Evolutionary conservation across 2,888 invertebrate species (phyloP).

Genomic region (Stratiomys singularior): DNA sequence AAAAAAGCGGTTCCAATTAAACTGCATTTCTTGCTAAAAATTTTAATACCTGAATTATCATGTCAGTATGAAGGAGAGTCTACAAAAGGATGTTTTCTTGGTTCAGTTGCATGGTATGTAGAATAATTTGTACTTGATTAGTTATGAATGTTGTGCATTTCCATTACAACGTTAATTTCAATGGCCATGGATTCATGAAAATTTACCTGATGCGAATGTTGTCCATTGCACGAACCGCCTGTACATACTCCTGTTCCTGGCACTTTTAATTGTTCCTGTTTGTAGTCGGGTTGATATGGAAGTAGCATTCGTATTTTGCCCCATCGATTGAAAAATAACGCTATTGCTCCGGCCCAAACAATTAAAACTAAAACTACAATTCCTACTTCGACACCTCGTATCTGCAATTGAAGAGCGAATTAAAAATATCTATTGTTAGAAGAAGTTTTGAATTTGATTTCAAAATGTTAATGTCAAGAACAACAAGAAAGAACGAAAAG

Average conservation of each 20-base stretch:
- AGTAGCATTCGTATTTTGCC: constrained; percentile 90
- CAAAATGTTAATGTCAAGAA: no score
- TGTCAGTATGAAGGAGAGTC: constrained; percentile 63
- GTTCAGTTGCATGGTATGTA: constrained; percentile 39
- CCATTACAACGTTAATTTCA: constrained; percentile 17
- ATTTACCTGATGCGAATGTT: constrained; percentile 68
- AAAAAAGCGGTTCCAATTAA: constrained; percentile 22
- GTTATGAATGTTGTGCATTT: constrained; percentile 24
- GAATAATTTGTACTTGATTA: constrained; percentile 5
- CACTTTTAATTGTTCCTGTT: constrained; percentile 85
- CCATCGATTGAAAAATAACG: constrained; percentile 88
- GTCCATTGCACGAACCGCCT: constrained; percentile 70
- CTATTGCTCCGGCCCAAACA: constrained; percentile 88
- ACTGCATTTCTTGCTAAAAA: constrained; percentile 40
- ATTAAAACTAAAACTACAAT: constrained; percentile 84
- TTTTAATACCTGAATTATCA: constrained; percentile 63
- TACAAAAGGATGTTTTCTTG: constrained; percentile 58
- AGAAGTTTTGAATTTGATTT: no score
- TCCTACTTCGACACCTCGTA: constrained; percentile 90
- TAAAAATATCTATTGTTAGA: no score
- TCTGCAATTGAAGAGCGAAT: constrained; percentile 67
- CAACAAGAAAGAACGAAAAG: not conserved
- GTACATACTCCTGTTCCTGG: constrained; percentile 78
- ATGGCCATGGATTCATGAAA: not conserved
- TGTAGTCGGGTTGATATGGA: constrained; percentile 92